These are phyloP conservation scores for Pollenia amentaria DNA, from an alignment of 2,888 invertebrate species.

Conservation along the genomic window DNA sequence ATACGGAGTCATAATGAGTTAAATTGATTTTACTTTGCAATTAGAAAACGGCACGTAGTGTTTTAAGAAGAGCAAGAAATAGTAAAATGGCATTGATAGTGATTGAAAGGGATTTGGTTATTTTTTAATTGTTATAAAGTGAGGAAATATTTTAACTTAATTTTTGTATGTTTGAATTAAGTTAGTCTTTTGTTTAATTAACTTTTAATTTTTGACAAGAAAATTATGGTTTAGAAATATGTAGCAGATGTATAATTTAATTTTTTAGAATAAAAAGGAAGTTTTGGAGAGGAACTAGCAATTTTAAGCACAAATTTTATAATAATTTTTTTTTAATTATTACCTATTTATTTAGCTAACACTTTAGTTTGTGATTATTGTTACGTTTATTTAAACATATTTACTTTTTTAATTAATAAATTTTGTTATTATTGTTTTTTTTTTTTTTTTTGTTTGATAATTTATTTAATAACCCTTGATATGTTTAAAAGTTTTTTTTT, in stretches of 20 bases:
- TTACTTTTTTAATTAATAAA: background rate
- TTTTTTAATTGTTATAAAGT: no score
- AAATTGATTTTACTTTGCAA: constrained; percentile 38
- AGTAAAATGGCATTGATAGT: no score
- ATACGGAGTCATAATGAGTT: constrained; percentile 38
- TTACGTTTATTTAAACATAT: background rate
- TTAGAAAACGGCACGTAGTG: background rate
- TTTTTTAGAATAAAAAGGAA: constrained; percentile 19
- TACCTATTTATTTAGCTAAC: background rate
- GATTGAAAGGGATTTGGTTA: no score
- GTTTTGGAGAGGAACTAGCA: constrained; percentile 41
- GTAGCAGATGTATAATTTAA: background rate
- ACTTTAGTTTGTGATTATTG: background rate
- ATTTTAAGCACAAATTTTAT: constrained; percentile 22
- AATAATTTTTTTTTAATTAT: constrained; percentile 1
- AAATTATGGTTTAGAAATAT: background rate
- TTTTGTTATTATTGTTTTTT: constrained; percentile 13
- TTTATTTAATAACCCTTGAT: constrained; percentile 25
- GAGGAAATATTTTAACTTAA: background rate
- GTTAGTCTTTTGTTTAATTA: background rate
- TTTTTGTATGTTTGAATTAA: background rate
- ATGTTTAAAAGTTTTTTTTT: constrained; percentile 26
- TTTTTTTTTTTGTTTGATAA: background rate
- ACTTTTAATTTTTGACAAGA: constrained; percentile 12
- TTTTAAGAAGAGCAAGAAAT: background rate